Base-by-base conservation (phyloP, 2,888 invertebrate genomes). In the Yponomeuta malinellus region DNA sequence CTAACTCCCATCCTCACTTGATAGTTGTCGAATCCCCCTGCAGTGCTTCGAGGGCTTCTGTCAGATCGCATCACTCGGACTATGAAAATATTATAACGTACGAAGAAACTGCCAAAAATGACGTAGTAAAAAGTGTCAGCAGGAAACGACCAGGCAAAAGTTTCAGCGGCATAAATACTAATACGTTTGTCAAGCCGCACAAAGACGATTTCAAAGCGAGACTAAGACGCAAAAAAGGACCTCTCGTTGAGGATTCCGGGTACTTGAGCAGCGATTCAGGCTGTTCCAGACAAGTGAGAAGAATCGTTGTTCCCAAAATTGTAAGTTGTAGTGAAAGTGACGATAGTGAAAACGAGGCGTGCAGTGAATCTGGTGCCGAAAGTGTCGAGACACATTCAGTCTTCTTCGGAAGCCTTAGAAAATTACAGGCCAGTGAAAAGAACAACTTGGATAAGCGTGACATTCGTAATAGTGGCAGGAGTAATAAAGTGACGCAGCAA, bases 381-480 rank as follows among this genome's bases (percentile, higher is more conserved):
- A 97, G 97, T 88, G 93, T 97, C 48, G 97, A 96, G 79, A 97
- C 97, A 0, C 96, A 97, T 87, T 97, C 97, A 4, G 97, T 97
- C 64, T 96, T 96, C 81, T 97, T 96, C 78, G 96, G 96, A 69
- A 95, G 95, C 82, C 95, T 95, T 78, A 89, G 95, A 73, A 94
- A 94, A 72, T 76, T 81, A 66, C 80, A 83, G 74, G 76, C 78
- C 31, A 83, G 78, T 74, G 76, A 79, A 72, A 73, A 76, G 73
- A 75, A 75, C 77, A 75, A 68, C 74, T 63, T 31, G 3, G 15
- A n/a, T 37, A 81, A 77, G 75, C 76, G 75, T 74, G 78, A 76
- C 68, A 43, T 69, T 63, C 71, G 79, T 74, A 72, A 81, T 78
- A 80, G 77, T 69, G 79, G 80, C 76, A 79, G 77, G 71, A 79